A percentile compares a stretch with the other conserved stretches of the same genome.
Conservation (phyloP, 1,140 invertebrate genomes). For the Neuroterus valhalla region DNA sequence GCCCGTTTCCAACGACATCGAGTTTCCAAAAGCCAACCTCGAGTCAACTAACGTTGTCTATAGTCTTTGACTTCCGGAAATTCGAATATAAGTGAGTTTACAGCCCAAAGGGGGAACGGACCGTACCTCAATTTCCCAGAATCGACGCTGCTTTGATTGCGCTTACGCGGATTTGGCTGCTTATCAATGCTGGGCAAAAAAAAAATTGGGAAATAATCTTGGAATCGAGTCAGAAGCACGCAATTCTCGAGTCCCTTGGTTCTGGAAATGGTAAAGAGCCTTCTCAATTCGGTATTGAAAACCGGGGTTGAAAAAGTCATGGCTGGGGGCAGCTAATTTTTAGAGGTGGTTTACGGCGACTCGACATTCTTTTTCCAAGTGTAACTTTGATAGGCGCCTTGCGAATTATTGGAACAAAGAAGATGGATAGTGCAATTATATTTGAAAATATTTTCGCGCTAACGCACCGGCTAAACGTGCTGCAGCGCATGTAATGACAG, state of each 20-base stretch:
- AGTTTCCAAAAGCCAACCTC: not conserved
- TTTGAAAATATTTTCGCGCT: no score
- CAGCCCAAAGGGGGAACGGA: conserved; percentile 15
- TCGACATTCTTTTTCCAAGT: no score
- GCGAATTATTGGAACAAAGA: no score
- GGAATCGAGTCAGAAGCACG: conserved; percentile 8
- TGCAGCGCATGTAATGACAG: no score
- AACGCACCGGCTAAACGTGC: no score
- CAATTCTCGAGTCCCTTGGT: not conserved
- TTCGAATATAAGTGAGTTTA: conserved; percentile 24
- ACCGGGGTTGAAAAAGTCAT: no score
- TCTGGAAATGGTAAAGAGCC: no score
- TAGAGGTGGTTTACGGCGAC: no score
- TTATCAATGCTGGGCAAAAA: not conserved
- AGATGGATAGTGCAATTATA: no score
- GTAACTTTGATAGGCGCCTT: no score
- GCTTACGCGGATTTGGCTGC: conserved; percentile 12
- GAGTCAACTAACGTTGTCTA: not conserved
- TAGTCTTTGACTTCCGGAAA: conserved; percentile 24
- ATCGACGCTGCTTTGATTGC: not conserved
- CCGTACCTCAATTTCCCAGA: conserved; percentile 31
- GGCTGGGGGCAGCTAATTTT: no score
- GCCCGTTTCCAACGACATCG: not conserved
- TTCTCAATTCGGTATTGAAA: no score
- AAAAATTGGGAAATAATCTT: not conserved